phyloP scores from a whole-genome alignment of 1,140 invertebrate genomes.

The Drosophila insularis region DNA sequence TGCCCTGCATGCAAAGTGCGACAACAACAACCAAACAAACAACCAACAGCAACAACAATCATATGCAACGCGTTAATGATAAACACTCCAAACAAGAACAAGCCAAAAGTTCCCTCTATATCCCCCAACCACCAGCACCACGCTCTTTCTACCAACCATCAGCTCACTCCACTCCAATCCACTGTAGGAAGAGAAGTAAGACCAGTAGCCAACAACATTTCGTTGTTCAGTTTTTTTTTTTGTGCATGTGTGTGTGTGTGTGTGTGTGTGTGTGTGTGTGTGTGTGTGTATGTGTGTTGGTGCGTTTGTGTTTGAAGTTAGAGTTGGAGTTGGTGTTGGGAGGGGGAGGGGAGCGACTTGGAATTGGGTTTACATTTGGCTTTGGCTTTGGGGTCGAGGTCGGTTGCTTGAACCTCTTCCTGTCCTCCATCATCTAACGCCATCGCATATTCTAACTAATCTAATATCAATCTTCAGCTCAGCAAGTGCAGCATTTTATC shows the following conservation, averaged over 20 bases:
- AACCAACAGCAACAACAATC: constrained; percentile 31
- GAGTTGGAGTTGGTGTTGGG: background rate
- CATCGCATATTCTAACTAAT: constrained; percentile 22
- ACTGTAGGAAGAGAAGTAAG: constrained; percentile 47
- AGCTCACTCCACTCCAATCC: background rate
- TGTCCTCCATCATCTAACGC: constrained; percentile 6
- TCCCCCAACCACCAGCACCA: background rate
- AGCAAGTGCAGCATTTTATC: too few species aligned
- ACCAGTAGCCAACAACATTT: constrained; percentile 71
- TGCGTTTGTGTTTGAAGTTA: background rate
- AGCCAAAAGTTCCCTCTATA: constrained; percentile 15
- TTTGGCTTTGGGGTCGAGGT: constrained; percentile 26
- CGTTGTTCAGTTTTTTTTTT: constrained; percentile 41
- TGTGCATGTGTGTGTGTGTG: constrained; percentile 18
- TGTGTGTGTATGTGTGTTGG: background rate
- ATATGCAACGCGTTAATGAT: constrained; percentile 69
- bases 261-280: constrained; percentile 3
- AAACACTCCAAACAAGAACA: constrained; percentile 59
- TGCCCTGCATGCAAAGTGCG: constrained; percentile 74
- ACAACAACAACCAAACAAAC: constrained; percentile 41
- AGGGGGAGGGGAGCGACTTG: background rate
- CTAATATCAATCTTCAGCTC: background rate
- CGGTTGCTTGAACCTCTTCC: constrained; percentile 57
- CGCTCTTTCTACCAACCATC: background rate
- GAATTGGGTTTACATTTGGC: background rate